Base-by-base conservation (phyloP, 53 echinoderm and acorn worm genomes). In the Luidia sarsii region DNA sequence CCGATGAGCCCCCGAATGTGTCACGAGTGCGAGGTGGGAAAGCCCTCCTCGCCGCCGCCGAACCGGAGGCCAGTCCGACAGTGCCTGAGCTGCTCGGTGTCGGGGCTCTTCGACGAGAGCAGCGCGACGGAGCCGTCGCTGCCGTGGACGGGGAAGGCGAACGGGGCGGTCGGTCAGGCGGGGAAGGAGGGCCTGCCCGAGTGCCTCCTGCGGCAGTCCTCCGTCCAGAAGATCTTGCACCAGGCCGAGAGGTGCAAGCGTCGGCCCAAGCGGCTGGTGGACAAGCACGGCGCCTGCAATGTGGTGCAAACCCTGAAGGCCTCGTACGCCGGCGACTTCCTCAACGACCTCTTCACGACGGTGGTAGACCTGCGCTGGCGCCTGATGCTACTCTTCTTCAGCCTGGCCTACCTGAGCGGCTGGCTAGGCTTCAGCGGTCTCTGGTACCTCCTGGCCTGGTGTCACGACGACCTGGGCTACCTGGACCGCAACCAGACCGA, bases 361-460 rank as follows among this genome's bases (percentile, higher is more conserved):
- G 68, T 99, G 2, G 31, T 94, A 18, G 99, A 99, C 54, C 57
- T 92, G 18, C 86, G 87, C 46, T 99, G 99, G 99, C 82, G 99
- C 7, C 80, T 87, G 86, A 57, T 91, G 21, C 39, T 94, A 11
- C 31, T 91, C 18, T 87, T 94, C 33, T 99, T 94, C 51, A 69
- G 91, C 24, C 63, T 91, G 1, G 87, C 87, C 3, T 99, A 99
- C 24, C 36, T 99, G 7, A 22, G 45, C 1, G 87, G 94, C 34
- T 94, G 99, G 94, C 52, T 80, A 0, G 79, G 73, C 7, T 99
- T 94, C 50, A 75, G 90, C 14, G 65, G 61, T 16, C 24, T 91
- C 39, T 99, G 94, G 94, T 99, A 86, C 50, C 62, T 48, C 3
- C 70, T 99, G 28, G 86, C 89, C 2, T 88, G 84, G 87, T 83